These are phyloP conservation scores for Gonioctena quinquepunctata DNA, from an alignment of 1,140 invertebrate species.

Conservation along the genomic window DNA sequence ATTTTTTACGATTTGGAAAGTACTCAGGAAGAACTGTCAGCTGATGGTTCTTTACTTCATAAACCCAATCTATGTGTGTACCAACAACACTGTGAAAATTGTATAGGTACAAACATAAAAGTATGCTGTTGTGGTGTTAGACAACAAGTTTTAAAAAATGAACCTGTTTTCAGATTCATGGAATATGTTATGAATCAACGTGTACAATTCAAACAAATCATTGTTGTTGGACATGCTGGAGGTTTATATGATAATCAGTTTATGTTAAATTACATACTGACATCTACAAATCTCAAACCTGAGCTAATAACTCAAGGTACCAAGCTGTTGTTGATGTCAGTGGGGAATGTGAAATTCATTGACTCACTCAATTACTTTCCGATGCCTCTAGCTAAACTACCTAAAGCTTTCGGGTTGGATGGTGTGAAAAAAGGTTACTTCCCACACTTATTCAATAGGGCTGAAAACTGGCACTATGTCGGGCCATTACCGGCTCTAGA, in stretches of 20 bases:
- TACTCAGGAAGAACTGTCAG: not conserved
- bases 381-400: slow-evolving; percentile 15
- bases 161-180: not conserved
- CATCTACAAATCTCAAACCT: slow-evolving; percentile 1
- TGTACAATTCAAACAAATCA: not conserved
- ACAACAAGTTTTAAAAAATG: not conserved
- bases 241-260: not conserved
- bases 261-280: slow-evolving; percentile 8
- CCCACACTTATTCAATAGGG: slow-evolving; percentile 29
- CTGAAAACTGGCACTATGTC: slow-evolving; percentile 20
- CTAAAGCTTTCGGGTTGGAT: slow-evolving; percentile 16
- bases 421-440: slow-evolving; percentile 28
- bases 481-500: slow-evolving; percentile 16
- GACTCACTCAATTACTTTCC: slow-evolving; percentile 21
- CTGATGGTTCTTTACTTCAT: not conserved
- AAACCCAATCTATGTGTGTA: not conserved
- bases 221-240: not conserved
- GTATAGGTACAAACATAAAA: slow-evolving; percentile 1
- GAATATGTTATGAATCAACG: not conserved
- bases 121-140: not conserved
- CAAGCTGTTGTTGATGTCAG: not conserved
- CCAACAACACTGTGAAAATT: slow-evolving; percentile 4
- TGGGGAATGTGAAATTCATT: slow-evolving; percentile 12
- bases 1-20: not conserved
- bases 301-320: not conserved